Base-by-base conservation (phyloP, 2,797 vertebrate genomes). In the Sciurus vulgaris region DNA sequence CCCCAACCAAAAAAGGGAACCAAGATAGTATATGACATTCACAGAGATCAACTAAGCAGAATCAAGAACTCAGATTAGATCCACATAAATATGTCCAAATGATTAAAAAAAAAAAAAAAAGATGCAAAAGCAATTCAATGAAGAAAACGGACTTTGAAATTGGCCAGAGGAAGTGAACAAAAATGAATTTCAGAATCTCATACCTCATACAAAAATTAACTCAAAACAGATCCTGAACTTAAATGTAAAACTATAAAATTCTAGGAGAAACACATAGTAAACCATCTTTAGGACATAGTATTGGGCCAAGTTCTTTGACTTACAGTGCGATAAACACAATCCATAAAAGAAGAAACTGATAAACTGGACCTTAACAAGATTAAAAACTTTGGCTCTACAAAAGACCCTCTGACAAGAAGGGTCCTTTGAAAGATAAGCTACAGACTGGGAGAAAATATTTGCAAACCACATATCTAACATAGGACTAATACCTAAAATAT, bases 171-270 rank as follows among this genome's bases (percentile, higher is more conserved):
- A 49, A 61, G 44, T 76, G 13, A 51, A 86, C 30, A 81, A 92
- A 93, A 92, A 89, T 30, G 47, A 70, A 56, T 56, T 81, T 92
- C 28, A 91, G 51, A 74, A 69, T 9, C 30, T 72, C 41, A 87
- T 5, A 73, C 8, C 0, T 63, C 73, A 86, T 54, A 86, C 49
- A 69, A 93, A 91, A 91, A 78, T 47, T 69, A 93, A 95, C n/a
- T 83, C 26, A 41, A 76, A 88, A 88, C 30, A 22, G 54, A 76
- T 30, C 30, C 47, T 47, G 15, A 20, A 91, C 44, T 93, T 84
- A 76, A 38, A 77, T 13, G 8, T 78, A 92, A 92, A 67, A 74
- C 20, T 72, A 35, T 54, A 81, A 70, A 85, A 79, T 44, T 92
- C 81, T 38, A 85, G 59, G 47, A 22, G 47, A 89, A 93, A 92